Base-by-base conservation (phyloP, 37 sponge, comb jelly and placozoan genomes). In the Mnemiopsis leidyi region DNA sequence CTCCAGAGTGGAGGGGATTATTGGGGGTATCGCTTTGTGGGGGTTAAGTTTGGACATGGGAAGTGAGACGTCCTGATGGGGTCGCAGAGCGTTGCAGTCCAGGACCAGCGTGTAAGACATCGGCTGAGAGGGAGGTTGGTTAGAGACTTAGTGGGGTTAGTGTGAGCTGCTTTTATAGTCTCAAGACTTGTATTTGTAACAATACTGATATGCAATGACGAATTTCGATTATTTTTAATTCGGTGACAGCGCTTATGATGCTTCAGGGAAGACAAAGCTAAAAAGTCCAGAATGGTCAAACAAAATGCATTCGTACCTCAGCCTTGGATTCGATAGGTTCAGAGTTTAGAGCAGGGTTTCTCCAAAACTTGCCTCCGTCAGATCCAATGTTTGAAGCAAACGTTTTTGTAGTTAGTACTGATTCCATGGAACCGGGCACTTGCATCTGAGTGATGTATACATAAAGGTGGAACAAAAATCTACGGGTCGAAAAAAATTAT, bases 41-140 rank as follows among this genome's bases (percentile, higher is more conserved):
- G 90, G 90, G 90, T 85, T 85, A 13, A 85, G 23, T n/a, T 38
- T 85, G 0, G 90, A 39, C 90, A 85, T 85, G 39, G 90, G 90
- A 3, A 85, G 61, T n/a, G 32, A 36, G 36, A 40, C 61, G 48
- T 85, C 90, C 26, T 85, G 32, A 28, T 85, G 90, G 0, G 35
- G 90, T 0, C 90, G 39, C 3, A 85, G 90, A 2, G 90, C 61
- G 61, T 39, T 39, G 61, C 90, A 85, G 48, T 85, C 90, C 36
- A 85, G 48, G 5, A 85, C 38, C 23, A 85, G 48, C 38, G 61
- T 39, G 61, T 85, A 40, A 7, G 90, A 37, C 25, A 85, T 85
- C 48, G 90, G 90, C 90, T 85, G 90, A 85, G 39, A 85, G 2
- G 5, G 23, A 35, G n/a, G n/a, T n/a, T n/a, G n/a, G n/a, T n/a